Base-by-base conservation (phyloP, 2,797 vertebrate genomes). In the Enteromius afrohamiltoni region DNA sequence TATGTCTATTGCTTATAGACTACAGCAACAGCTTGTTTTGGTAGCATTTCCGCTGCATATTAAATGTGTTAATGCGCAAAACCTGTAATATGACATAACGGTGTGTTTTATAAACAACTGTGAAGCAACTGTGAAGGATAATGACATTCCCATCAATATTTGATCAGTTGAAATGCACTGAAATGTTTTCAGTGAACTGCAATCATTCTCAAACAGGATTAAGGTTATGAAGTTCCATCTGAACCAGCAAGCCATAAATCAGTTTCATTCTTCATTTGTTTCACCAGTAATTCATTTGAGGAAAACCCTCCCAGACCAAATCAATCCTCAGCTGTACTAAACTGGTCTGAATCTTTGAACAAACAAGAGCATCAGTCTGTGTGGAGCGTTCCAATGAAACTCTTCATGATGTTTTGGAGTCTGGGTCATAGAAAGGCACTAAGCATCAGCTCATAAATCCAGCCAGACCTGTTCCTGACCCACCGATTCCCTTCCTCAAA, bases 381-480 rank as follows among this genome's bases (percentile, higher is more conserved):
- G 68, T 73, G 60, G 26, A 83, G 55, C 53, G 34, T 58, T 53
- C 69, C 81, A 31, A 60, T 65, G 71, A 84, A 0, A 5, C 11
- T 37, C 58, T 19, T 49, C 3, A 4, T 45, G 45, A 80, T 47
- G 58, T 74, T 80, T 31, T 85, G 42, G 9, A 65, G 70, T 69
- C 17, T 69, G 34, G 69, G 78, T 84, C 55, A 85, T 47, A 58
- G 37, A 71, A 87, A 84, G 55, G 26, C 17, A 74, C 55, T 11
- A 83, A 80, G 77, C 45, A 47, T 84, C 62, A 83, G 42, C 31
- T 85, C 49, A 78, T 86, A 87, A 82, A 90, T 88, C 78, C 75
- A 73, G 23, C 8, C 62, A 45, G 77, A 84, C 83, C 85, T 71
- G 79, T 73, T 37, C 29, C 58, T 70, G 69, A 69, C 83, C 78